Percentiles rank a stretch among this genome's conserved stretches.
These are phyloP conservation scores for Thamnaconus septentrionalis DNA, from an alignment of 2,113 vertebrate genomes.

Conservation along the genomic window DNA sequence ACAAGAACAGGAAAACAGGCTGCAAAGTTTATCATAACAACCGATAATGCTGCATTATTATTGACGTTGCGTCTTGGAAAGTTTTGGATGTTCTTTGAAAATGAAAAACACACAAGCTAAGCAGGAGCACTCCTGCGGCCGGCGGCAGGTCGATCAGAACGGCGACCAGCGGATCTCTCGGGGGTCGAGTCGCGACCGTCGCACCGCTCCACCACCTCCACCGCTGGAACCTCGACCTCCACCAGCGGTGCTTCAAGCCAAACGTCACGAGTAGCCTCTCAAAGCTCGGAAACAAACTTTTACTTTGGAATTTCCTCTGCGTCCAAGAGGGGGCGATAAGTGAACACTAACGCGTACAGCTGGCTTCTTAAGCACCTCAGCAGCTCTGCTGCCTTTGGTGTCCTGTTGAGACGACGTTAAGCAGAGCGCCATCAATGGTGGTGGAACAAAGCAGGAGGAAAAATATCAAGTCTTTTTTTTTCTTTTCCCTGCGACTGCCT, in stretches of 20 bases:
- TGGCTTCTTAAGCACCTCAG: conserved; percentile 18
- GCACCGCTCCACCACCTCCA: no score
- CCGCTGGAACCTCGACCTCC: no score
- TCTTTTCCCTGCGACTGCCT: conserved; percentile 59
- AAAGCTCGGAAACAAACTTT: conserved; percentile 36
- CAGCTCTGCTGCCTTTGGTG: conserved; percentile 60
- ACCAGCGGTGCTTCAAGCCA: not conserved
- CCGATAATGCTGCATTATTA: no score
- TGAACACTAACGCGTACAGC: conserved; percentile 64
- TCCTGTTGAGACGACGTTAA: conserved; percentile 59
- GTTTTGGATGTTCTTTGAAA: no score
- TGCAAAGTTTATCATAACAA: no score
- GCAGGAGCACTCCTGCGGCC: no score
- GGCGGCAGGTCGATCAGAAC: no score
- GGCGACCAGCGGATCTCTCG: no score
- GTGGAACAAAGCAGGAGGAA: conserved; percentile 58
- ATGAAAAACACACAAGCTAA: no score
- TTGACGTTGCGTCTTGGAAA: no score
- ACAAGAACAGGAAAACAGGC: no score
- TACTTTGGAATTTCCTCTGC: conserved; percentile 47
- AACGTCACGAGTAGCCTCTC: conserved; percentile 38
- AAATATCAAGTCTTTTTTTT: conserved; percentile 72
- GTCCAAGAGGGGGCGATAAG: conserved; percentile 53
- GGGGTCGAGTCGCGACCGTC: no score
- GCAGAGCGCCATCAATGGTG: conserved; percentile 56